Evolutionary conservation across 2,797 vertebrate species (phyloP), one percentile per base, ranked within the genome.

Genomic region (Etheostoma perlongum): DNA sequence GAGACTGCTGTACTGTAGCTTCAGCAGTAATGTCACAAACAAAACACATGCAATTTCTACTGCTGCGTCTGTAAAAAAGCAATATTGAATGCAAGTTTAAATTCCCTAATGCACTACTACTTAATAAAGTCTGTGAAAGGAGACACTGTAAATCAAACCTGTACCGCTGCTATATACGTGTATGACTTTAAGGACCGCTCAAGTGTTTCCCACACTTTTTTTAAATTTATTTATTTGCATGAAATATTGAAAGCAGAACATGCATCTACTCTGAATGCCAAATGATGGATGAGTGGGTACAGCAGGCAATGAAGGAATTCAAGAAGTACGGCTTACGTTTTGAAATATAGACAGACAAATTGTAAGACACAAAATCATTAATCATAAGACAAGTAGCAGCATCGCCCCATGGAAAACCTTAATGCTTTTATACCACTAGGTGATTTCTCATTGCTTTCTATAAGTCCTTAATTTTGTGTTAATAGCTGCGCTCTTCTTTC

Each of bases 391-490:
- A 68, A 58, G 73, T 6, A 64, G 69, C 52, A 70, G 55, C 63
- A 18, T 36, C 0, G 16, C 48, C 74, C 23, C 3, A 1, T 16
- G 11, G 62, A 80, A 79, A 74, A 48, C 25, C n/a, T 53, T 60
- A 46, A 65, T 49, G 69, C 33, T 47, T 67, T 67, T 25, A 46
- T 11, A 58, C 25, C n/a, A 5, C 60, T 52, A n/a, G 40, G 15
- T 59, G 67, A 69, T 69, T 73, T 58, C 52, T 73, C 66, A 36
- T 16, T 63, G 69, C 25, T 70, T 52, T 79, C 44, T 33, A 33
- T 57, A 27, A 78, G 58, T 59, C 30, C 71, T 87, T 86, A 63
- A 81, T 78, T 75, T 61, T 51, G 53, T 76, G 54, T 67, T 68
- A 65, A 68, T 44, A 70, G 76, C 78, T 58, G 59, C 72, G 33